Evolutionary conservation across 1,140 invertebrate genomes (phyloP), one percentile per base, ranked within the genome.

Genomic region (Neoseiulus cucumeris): DNA sequence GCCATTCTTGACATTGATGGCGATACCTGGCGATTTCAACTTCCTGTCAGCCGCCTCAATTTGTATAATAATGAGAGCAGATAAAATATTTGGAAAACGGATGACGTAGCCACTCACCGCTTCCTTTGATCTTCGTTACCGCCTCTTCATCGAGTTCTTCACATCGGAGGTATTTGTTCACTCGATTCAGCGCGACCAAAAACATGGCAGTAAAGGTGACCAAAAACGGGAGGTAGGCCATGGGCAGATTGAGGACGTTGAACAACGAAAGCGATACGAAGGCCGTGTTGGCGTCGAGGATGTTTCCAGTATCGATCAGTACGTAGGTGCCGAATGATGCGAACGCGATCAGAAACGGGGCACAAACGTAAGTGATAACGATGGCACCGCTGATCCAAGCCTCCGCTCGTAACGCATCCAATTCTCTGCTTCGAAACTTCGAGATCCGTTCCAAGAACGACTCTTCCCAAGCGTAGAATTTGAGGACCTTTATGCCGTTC

Each of bases 361-460:
- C 91, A 76, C 88, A 93, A 1, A 87, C 87, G 91, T 91, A 96
- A 67, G 92, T 85, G 74, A 96, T 94, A 44, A 89, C 89, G 12
- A 87, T 90, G 29, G 83, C 83, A 25, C 78, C 76, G 68, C 75
- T 76, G 1, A 80, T 70, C 68, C 79, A 78, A 4, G 79, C 76
- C 55, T 76, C 72, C 64, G 73, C 75, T 68, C 72, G 75, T 7
- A 82, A 68, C 25, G 78, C 72, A 18, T 71, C 69, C 28, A 82
- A 68, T 69, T 82, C 80, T 68, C 75, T 73, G 18, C 71, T 69
- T 64, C 70, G 55, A 22, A 75, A 64, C 0, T 69, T 71, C 22
- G 73, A 64, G 9, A 80, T 71, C 66, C 77, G 72, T 22, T 78
- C 69, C 65, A 76, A 72, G 70, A 80, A 81, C 0, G 79, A 79